Evolutionary conservation across 2,797 vertebrate genomes (phyloP).

Genomic region (Euphonia xanthogaster): DNA sequence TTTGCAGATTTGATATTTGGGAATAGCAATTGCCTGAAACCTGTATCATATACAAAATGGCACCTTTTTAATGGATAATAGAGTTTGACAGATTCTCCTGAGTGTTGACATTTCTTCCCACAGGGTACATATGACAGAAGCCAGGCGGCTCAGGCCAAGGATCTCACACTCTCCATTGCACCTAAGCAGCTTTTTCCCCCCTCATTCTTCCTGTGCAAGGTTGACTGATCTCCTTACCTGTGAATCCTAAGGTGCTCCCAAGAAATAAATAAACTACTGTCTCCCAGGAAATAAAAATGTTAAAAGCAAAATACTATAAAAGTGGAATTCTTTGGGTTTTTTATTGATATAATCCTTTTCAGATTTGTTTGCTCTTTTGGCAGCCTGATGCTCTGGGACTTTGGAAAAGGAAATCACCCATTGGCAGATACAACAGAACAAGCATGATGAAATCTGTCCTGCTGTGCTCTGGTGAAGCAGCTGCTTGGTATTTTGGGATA

Average conservation of each 20-base stretch:
- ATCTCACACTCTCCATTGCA: fast-evolving
- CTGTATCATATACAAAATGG: background rate
- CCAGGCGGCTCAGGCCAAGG: fast-evolving
- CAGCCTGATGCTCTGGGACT: background rate
- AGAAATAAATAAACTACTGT: background rate
- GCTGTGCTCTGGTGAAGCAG: background rate
- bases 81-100: background rate
- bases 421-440: background rate
- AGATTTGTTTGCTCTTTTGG: background rate
- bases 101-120: background rate
- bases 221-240: background rate
- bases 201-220: background rate
- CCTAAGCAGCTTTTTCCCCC: background rate
- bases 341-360: background rate
- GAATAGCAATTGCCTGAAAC: background rate
- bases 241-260: background rate
- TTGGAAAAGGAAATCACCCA: background rate
- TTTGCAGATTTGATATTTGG: background rate
- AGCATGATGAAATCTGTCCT: background rate
- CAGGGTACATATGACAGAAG: background rate
- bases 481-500: background rate
- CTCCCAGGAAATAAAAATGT: background rate
- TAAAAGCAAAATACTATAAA: background rate
- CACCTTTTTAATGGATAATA: background rate
- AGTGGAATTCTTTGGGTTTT: background rate